Evolutionary conservation across 2,113 vertebrate species (phyloP).

Genomic region (Puffinus mauretanicus): DNA sequence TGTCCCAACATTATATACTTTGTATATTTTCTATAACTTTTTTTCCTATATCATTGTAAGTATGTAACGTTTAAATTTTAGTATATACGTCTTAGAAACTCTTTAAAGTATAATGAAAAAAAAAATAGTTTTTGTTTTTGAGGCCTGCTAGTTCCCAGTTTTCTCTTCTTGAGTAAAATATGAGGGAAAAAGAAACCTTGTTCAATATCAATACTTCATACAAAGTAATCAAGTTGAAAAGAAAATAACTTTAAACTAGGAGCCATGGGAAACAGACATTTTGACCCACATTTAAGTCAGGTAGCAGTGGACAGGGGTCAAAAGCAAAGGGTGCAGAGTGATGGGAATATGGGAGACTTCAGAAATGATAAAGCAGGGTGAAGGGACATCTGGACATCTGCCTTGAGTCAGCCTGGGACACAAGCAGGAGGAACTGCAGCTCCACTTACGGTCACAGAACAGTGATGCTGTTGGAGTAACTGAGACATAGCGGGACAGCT

Average conservation of each 20-base stretch:
- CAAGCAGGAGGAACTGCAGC: not conserved
- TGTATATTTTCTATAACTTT: not conserved
- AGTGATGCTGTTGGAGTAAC: not conserved
- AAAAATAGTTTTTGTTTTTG: not conserved
- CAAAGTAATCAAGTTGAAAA: not conserved
- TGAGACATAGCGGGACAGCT: not conserved
- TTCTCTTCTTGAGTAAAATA: not conserved
- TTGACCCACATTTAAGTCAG: not conserved
- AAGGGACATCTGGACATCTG: not conserved
- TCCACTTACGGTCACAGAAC: accelerated
- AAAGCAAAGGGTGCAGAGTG: not conserved
- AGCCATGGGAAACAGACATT: not conserved
- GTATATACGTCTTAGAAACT: not conserved
- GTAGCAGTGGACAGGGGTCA: not conserved
- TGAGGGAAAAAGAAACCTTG: not conserved
- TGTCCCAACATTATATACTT: not conserved
- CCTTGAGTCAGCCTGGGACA: not conserved
- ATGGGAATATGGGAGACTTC: not conserved
- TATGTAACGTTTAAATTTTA: not conserved
- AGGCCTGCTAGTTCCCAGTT: not conserved
- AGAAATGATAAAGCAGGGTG: not conserved
- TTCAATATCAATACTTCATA: not conserved
- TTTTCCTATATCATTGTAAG: not conserved
- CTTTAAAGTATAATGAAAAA: not conserved
- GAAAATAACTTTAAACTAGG: not conserved